Evolutionary conservation across 2,888 invertebrate genomes (phyloP).

Genomic region (Bhutanitis thaidina): DNA sequence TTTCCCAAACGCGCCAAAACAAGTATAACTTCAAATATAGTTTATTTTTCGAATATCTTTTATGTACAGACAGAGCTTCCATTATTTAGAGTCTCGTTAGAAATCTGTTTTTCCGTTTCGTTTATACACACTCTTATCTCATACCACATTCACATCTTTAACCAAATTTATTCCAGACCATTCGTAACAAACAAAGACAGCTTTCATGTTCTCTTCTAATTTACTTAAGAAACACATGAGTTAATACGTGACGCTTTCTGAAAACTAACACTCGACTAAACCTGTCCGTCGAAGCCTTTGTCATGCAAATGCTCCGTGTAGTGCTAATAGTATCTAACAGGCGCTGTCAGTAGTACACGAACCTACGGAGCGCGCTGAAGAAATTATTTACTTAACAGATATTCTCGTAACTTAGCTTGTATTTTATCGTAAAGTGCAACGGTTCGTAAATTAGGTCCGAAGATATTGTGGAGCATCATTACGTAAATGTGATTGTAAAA

Average conservation of each 20-base stretch:
- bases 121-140: too few relatives aligned
- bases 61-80: too few relatives aligned
- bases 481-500: too few relatives aligned
- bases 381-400: conserved; percentile 9
- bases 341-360: conserved; percentile 19
- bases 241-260: conserved; percentile 16
- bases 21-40: too few relatives aligned
- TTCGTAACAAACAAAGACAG: not conserved
- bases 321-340: conserved; percentile 22
- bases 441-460: too few relatives aligned
- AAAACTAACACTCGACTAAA: conserved; percentile 24
- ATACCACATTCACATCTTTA: too few relatives aligned
- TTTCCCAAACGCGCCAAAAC: too few relatives aligned
- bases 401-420: not conserved
- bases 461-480: too few relatives aligned
- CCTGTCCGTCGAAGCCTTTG: conserved; percentile 25
- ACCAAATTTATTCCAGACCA: not conserved
- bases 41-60: too few relatives aligned
- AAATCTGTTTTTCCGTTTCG: too few relatives aligned
- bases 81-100: too few relatives aligned
- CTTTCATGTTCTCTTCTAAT: conserved; percentile 8
- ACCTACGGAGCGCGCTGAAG: conserved; percentile 5
- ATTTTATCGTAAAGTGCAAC: not conserved
- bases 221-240: conserved; percentile 12
- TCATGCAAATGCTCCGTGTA: conserved; percentile 24